Conservation (phyloP, 1,140 invertebrate genomes). For the Andrena cerasifolii region DNA sequence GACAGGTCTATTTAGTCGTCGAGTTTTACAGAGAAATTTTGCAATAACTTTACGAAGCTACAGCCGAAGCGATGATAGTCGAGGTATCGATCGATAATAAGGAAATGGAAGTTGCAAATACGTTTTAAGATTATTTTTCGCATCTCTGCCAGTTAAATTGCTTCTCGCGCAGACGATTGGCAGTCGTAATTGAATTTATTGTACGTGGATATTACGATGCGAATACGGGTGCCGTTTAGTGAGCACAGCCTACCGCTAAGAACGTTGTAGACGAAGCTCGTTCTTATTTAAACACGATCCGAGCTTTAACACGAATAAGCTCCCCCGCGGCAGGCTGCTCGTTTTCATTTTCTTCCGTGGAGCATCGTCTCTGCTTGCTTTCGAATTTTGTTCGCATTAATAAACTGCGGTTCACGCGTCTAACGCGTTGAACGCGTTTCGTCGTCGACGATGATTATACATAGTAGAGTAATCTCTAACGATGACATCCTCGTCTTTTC, state of each 20-base stretch:
- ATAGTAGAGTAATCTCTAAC: neutral
- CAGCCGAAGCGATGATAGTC: too few species aligned
- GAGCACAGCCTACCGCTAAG: conserved; percentile 35
- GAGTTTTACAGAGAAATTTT: neutral
- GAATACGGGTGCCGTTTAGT: conserved; percentile 39
- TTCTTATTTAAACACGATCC: conserved; percentile 24
- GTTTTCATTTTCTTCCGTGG: neutral
- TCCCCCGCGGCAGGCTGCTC: neutral
- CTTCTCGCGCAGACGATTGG: conserved; percentile 15
- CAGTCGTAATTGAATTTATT: conserved; percentile 38
- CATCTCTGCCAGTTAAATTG: conserved; percentile 32
- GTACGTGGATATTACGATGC: conserved; percentile 34
- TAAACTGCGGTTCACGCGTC: neutral
- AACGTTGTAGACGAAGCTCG: neutral
- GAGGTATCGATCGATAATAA: conserved; percentile 4
- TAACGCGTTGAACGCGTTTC: too few species aligned
- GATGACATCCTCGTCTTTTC: neutral
- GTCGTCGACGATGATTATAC: neutral
- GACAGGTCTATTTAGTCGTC: neutral
- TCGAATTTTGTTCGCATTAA: neutral
- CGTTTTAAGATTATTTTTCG: conserved; percentile 23
- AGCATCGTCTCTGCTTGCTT: neutral
- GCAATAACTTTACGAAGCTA: neutral
- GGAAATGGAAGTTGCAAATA: conserved; percentile 7
- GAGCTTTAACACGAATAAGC: neutral